phyloP scores from a whole-genome alignment of 64 coral and sea anemone species.

The Catalaphyllia jardinei region DNA sequence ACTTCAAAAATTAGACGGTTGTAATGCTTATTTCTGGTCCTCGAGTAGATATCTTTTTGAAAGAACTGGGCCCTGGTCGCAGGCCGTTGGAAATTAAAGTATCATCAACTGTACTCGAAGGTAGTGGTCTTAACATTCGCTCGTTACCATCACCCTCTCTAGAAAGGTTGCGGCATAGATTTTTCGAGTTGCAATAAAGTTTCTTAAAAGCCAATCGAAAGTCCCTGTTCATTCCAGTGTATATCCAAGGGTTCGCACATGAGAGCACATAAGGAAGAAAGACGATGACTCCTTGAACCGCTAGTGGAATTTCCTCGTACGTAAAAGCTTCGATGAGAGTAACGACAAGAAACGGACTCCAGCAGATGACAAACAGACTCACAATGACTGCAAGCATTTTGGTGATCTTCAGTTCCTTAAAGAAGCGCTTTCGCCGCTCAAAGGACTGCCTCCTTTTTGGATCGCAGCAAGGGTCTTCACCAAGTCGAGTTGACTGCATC shows the following conservation, averaged over 20 bases:
- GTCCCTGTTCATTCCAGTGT: slow-evolving; percentile 88
- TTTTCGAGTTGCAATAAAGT: slow-evolving; percentile 59
- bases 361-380: slow-evolving; percentile 75
- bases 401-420: slow-evolving; percentile 84
- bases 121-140: slow-evolving; percentile 44
- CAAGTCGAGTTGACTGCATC: slow-evolving; percentile 54
- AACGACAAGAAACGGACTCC: slow-evolving; percentile 81
- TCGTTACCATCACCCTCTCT: slow-evolving; percentile 17
- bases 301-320: neutral
- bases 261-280: slow-evolving; percentile 72
- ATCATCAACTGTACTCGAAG: slow-evolving; percentile 69
- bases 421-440: slow-evolving; percentile 87
- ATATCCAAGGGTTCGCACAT: slow-evolving; percentile 83
- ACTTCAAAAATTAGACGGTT: neutral
- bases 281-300: slow-evolving; percentile 21
- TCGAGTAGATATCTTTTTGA: neutral
- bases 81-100: slow-evolving; percentile 38
- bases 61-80: slow-evolving; percentile 9
- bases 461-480: neutral
- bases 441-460: slow-evolving; percentile 47
- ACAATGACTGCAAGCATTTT: slow-evolving; percentile 91
- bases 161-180: neutral
- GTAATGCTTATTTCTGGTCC: slow-evolving; percentile 13
- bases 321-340: slow-evolving; percentile 79
- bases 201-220: slow-evolving; percentile 90